Percentiles rank a stretch among this genome's conserved stretches.
Conservation (phyloP, 2,888 invertebrate genomes). For the Oscheius onirici region DNA sequence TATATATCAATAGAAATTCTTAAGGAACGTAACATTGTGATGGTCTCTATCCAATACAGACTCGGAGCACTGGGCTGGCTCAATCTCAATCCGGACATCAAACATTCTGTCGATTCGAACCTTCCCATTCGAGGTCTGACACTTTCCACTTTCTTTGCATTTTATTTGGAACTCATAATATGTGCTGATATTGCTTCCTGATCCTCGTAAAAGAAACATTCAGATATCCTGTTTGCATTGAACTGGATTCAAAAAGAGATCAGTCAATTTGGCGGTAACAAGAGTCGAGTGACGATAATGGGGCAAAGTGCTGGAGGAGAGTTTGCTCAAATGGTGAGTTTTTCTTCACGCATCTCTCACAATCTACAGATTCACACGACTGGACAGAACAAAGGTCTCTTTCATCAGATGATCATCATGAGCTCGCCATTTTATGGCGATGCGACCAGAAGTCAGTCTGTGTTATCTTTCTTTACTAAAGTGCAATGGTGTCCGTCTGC, state of each 20-base stretch:
- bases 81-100: constrained; percentile 33
- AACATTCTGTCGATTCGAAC: constrained; percentile 25
- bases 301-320: constrained; percentile 33
- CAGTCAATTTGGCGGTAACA: constrained; percentile 27
- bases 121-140: constrained; percentile 24
- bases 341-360: neutral
- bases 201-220: too few relatives aligned
- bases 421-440: constrained; percentile 10
- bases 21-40: constrained; percentile 36
- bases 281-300: constrained; percentile 19
- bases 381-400: neutral
- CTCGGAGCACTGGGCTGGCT: constrained; percentile 34
- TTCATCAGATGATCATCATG: constrained; percentile 16
- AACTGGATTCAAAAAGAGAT: constrained; percentile 32
- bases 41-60: constrained; percentile 37
- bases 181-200: too few relatives aligned
- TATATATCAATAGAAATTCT: neutral
- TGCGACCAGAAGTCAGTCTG: neutral
- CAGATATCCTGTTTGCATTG: constrained; percentile 23
- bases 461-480: too few relatives aligned
- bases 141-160: too few relatives aligned
- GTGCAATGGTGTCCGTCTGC: too few relatives aligned
- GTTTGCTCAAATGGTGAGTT: neutral
- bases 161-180: too few relatives aligned
- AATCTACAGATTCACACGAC: neutral